phyloP scores from a whole-genome alignment of 2,888 invertebrate species.

The Galeruca laticollis region DNA sequence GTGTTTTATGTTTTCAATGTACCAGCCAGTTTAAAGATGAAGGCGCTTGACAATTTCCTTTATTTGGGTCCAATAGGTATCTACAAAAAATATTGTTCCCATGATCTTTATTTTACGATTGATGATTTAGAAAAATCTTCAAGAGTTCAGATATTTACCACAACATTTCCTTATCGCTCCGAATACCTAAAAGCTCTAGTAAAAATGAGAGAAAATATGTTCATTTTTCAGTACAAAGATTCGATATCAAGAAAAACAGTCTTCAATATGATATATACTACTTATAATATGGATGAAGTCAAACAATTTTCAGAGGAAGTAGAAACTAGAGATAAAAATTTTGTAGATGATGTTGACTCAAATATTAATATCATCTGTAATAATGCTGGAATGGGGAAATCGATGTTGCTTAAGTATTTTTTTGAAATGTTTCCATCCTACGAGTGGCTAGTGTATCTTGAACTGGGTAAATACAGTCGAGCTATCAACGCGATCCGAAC shows the following conservation, averaged over 20 bases:
- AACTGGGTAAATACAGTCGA: constrained; percentile 18
- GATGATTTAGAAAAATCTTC: background rate
- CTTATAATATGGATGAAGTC: constrained; percentile 7
- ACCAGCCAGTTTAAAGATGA: background rate
- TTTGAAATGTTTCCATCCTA: constrained; percentile 11
- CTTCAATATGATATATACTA: constrained; percentile 14
- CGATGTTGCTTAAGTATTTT: constrained; percentile 29
- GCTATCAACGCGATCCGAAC: constrained; percentile 16
- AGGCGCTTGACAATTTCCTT: background rate
- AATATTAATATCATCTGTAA: constrained; percentile 38
- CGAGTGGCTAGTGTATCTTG: constrained; percentile 31
- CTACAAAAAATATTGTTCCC: background rate
- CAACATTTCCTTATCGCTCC: background rate
- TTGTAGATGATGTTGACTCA: constrained; percentile 1
- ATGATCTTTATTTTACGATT: too few relatives aligned
- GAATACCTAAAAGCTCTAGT: background rate
- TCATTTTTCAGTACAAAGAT: constrained; percentile 1
- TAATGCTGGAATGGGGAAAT: constrained; percentile 38
- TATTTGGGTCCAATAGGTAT: background rate
- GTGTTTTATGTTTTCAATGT: background rate
- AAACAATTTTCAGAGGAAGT: background rate
- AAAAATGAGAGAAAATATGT: background rate
- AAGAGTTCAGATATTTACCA: background rate
- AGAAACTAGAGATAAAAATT: constrained; percentile 7
- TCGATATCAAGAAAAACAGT: background rate